A percentile compares a stretch with the other conserved stretches of the same genome.
Conservation (phyloP, 2,113 vertebrate species). For the Gorilla gorilla region DNA sequence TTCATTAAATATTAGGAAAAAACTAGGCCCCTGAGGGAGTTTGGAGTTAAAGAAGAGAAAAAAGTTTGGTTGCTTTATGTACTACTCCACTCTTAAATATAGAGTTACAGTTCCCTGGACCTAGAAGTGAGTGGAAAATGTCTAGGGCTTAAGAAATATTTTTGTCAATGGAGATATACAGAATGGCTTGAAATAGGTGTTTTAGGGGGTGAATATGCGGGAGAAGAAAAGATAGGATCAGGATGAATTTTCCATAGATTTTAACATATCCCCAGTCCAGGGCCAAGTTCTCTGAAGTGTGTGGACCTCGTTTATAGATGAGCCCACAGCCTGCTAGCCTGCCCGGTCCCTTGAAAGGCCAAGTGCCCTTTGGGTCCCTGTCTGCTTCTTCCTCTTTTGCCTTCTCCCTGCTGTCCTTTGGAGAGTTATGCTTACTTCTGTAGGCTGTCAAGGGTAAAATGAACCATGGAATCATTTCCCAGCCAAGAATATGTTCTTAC, state of each 20-base stretch:
- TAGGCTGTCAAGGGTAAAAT: not conserved
- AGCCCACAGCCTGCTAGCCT: not conserved
- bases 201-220: not conserved
- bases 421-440: not conserved
- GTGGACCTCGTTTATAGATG: not conserved
- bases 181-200: not conserved
- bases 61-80: not conserved
- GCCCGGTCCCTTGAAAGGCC: not conserved
- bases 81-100: not conserved
- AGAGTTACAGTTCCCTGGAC: not conserved
- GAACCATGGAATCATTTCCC: not conserved
- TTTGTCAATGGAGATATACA: not conserved
- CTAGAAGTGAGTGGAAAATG: not conserved
- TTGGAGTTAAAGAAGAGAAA: slow-evolving; percentile 27
- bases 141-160: not conserved
- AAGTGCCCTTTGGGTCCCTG: not conserved
- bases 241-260: not conserved
- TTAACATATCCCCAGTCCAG: not conserved
- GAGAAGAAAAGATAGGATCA: not conserved
- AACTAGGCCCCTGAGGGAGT: not conserved
- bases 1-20: not conserved
- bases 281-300: not conserved
- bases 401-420: not conserved
- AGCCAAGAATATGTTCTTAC: not conserved
- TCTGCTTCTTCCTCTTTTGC: not conserved